Base-by-base conservation (phyloP, 2,113 vertebrate species). In the Pachycephala philippinensis region DNA sequence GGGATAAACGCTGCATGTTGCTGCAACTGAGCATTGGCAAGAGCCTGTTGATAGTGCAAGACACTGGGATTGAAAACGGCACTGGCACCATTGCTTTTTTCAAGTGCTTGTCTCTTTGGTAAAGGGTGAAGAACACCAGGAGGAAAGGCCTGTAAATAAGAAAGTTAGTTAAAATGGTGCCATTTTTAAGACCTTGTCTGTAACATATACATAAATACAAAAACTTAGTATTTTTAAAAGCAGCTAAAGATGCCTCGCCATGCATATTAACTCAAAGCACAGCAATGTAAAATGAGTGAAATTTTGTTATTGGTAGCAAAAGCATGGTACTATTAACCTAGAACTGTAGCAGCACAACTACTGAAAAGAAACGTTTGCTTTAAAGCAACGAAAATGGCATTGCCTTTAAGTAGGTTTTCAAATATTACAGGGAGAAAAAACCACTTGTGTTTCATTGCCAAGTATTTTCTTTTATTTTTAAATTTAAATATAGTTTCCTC, bases 21-120 rank as follows among this genome's bases (percentile, higher is more conserved):
- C 97, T 99, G 99, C 93, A 99, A 96, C 98, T 99, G 99, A 77
- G 99, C 99, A 92, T 97, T 99, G 97, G 98, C 98, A 94, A 99
- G 98, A 85, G 99, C 99, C 98, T 99, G 99, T 98, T 99, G 99
- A 98, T 99, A 99, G 98, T 99, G 99, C 98, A 99, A 98, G 97
- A 99, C 98, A 98, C 99, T 99, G 97, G 99, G 99, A 97, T 98
- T 99, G 97, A 99, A 99, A 97, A 99, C 98, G 74, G 99, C 97
- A 96, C 98, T 98, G 83, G 99, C 98, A 84, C 99, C 99, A 93
- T 99, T 99, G 98, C 98, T 99, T 98, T 99, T 99, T 98, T 99
- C 99, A 94, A 99, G 98, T 93, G 99, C 99, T 98, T 97, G 99
- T 99, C 99, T 99, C 99, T 99, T 99, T 99, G 99, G 99, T 99